These are phyloP conservation scores for Siphlonurus alternatus DNA, from an alignment of 2,888 invertebrate species.

Conservation along the genomic window DNA sequence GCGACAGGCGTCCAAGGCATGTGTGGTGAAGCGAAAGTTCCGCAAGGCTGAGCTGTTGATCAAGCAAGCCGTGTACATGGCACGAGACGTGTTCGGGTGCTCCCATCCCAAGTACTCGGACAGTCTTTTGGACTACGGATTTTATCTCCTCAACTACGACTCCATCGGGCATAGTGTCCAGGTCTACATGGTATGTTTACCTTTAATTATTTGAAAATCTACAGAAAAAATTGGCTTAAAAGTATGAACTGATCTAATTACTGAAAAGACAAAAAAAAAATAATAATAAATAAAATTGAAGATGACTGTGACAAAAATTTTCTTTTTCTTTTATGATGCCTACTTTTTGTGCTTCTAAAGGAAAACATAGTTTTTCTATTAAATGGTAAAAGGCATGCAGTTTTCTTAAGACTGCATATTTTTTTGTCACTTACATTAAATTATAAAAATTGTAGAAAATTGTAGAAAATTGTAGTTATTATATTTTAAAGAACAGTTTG, in stretches of 20 bases:
- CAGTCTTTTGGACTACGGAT: conserved; percentile 75
- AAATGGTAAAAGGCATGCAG: no score
- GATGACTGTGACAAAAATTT: neutral
- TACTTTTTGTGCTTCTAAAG: no score
- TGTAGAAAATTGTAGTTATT: no score
- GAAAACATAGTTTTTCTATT: no score
- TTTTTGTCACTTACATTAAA: no score
- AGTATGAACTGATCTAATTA: no score
- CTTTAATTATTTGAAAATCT: conserved; percentile 3
- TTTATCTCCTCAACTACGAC: conserved; percentile 79
- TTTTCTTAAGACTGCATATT: no score
- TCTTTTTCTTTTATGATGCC: conserved; percentile 1
- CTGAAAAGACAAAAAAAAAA: no score
- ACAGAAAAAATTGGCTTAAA: no score
- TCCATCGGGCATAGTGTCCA: conserved; percentile 68
- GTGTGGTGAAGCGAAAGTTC: conserved; percentile 78
- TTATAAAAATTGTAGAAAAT: no score
- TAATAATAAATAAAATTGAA: conserved; percentile 2
- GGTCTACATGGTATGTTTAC: conserved; percentile 54
- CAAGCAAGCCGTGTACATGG: conserved; percentile 59
- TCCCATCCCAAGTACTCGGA: conserved; percentile 72
- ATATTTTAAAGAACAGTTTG: no score
- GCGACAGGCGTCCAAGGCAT: conserved; percentile 73
- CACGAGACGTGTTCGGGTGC: conserved; percentile 32
- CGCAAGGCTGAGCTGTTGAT: conserved; percentile 64